Base-by-base conservation (phyloP, 2,797 vertebrate species). In the Numenius phaeopus region DNA sequence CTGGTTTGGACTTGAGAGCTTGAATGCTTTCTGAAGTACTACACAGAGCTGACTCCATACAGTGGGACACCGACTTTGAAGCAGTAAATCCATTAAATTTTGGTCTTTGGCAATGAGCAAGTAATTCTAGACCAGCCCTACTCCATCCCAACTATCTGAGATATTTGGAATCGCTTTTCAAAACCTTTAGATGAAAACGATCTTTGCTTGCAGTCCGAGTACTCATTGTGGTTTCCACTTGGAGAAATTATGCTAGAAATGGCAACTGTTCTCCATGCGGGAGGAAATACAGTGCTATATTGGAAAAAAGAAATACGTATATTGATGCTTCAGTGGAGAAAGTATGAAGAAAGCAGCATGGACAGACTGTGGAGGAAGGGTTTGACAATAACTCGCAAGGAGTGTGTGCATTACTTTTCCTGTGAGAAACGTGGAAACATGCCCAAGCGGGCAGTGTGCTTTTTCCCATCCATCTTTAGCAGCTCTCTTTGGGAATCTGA, bases 21-120 rank as follows among this genome's bases (percentile, higher is more conserved):
- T 4, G 3, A 59, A 24, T 84, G 30, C 27, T 73, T 72, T 90
- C 78, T 93, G 23, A 90, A 91, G 20, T 89, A 44, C 70, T 84
- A 19, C n/a, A 22, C 10, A 44, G 26, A 76, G 23, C 50, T 59
- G 39, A 85, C 30, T 92, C 50, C 32, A 24, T 94, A 37, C 37
- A 81, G 7, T 67, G 83, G 94, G 44, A 69, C 39, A 32, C 55
- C 0, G 7, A 87, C 46, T 92, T 82, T 64, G 73, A 82, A 93
- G 59, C 55, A 84, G 16, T 94, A 93, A 93, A 92, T 92, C 66
- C 64, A 18, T 83, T 89, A 85, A 79, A 73, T 89, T 84, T 92
- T 77, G 17, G 32, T 87, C 17, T 90, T 92, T 96, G 90, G 94
- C 81, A 95, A 17, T 1, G 3, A 80, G 15, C 47, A 73, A 59